These are phyloP conservation scores for Cantharis flavilabris DNA, from an alignment of 2,888 invertebrate species.

Conservation along the genomic window DNA sequence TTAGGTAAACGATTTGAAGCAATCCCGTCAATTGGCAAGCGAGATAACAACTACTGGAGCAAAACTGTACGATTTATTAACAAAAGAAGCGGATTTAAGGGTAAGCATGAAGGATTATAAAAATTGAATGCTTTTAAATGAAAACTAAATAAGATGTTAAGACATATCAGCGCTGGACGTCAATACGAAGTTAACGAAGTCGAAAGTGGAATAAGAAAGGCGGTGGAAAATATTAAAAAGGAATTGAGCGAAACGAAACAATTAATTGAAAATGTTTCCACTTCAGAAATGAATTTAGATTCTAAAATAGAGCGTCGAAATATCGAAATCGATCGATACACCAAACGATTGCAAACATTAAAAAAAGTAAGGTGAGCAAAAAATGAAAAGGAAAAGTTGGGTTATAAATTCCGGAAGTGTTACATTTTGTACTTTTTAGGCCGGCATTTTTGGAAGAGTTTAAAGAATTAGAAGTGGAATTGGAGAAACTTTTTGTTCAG, in stretches of 20 bases:
- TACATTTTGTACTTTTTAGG: constrained; percentile 52
- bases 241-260: constrained; percentile 75
- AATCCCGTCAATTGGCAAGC: constrained; percentile 83
- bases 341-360: constrained; percentile 89
- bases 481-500: constrained; percentile 82
- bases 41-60: constrained; percentile 93
- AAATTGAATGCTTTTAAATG: not conserved
- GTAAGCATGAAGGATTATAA: constrained; percentile 60
- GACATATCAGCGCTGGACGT: constrained; percentile 74
- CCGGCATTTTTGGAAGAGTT: constrained; percentile 98
- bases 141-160: constrained; percentile 10
- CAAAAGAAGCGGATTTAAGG: constrained; percentile 85
- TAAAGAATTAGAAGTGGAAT: constrained; percentile 82
- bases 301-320: constrained; percentile 89
- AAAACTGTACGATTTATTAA: constrained; percentile 85
- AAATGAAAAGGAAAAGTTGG: not conserved
- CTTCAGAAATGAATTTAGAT: constrained; percentile 87
- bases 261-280: constrained; percentile 83
- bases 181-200: constrained; percentile 84
- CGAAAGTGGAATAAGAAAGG: constrained; percentile 77
- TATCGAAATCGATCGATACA: constrained; percentile 88
- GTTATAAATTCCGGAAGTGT: not conserved
- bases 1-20: constrained; percentile 80
- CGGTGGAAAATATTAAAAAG: constrained; percentile 69
- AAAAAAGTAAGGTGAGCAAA: constrained; percentile 82